Conservation (phyloP, 1,140 invertebrate species). For the Atta colombica region DNA sequence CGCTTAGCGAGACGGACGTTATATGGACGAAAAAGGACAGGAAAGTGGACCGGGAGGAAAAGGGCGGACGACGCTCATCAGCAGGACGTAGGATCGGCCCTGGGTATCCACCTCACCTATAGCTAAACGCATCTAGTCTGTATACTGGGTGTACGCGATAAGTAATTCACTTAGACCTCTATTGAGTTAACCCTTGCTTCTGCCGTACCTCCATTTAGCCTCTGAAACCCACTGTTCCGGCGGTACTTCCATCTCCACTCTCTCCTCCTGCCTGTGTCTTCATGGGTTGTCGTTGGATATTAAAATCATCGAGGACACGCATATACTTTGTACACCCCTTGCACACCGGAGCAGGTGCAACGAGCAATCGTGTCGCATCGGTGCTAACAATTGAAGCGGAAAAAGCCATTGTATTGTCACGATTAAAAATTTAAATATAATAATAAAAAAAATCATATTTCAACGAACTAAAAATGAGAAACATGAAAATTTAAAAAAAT, state of each 20-base stretch:
- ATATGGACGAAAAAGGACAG: not conserved
- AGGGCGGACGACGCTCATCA: conserved; percentile 53
- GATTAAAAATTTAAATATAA: not conserved
- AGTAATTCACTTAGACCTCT: conserved; percentile 86
- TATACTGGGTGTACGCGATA: conserved; percentile 86
- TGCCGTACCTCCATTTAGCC: conserved; percentile 84
- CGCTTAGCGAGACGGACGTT: not conserved
- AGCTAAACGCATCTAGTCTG: conserved; percentile 85
- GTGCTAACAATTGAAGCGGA: not conserved
- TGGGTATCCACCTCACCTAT: conserved; percentile 77
- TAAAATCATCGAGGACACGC: conserved; percentile 70
- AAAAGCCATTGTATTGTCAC: not conserved
- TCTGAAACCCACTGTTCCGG: conserved; percentile 79
- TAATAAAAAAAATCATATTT: not conserved
- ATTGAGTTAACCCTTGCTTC: conserved; percentile 87
- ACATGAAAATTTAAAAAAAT: not conserved
- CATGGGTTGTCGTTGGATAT: conserved; percentile 63
- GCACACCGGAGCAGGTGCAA: not conserved
- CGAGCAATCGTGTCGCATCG: not conserved
- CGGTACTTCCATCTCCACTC: conserved; percentile 63
- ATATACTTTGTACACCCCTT: conserved; percentile 52
- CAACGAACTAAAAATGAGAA: too few relatives aligned
- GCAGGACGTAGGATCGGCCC: conserved; percentile 54
- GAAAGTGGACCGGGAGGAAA: conserved; percentile 24
- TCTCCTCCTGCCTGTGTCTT: conserved; percentile 18